Conservation (phyloP, 2,113 vertebrate species). For the Mohoua ochrocephala region DNA sequence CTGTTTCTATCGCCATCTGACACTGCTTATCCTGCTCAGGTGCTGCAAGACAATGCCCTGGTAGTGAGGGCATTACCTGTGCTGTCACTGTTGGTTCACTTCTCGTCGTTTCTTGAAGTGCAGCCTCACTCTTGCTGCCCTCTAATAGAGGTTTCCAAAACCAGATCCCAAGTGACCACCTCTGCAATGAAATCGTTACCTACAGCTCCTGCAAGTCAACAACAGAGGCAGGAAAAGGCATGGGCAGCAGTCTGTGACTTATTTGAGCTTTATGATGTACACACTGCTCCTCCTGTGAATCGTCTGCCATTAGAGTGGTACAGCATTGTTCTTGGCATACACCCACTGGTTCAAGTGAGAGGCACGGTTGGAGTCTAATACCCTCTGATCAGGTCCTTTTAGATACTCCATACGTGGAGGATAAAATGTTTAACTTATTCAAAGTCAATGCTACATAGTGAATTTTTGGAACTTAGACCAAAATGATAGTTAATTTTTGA, state of each 20-base stretch:
- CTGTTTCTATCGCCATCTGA: rapidly evolving
- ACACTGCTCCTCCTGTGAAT: neutral
- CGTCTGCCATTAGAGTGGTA: neutral
- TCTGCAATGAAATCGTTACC: neutral
- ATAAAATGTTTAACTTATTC: neutral
- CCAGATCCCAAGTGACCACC: neutral
- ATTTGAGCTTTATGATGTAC: neutral
- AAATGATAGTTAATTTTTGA: neutral
- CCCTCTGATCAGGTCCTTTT: neutral
- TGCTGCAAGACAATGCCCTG: neutral
- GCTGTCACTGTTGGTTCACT: neutral
- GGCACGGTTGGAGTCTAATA: neutral
- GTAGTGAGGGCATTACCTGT: neutral
- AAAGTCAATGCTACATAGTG: neutral
- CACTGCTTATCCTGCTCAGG: neutral
- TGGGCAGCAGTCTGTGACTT: neutral
- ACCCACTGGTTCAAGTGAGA: neutral
- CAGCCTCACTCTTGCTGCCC: neutral
- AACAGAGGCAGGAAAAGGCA: neutral
- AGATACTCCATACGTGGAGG: neutral
- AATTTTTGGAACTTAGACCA: neutral
- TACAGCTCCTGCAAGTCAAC: neutral
- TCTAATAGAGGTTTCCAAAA: neutral
- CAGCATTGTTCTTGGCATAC: neutral
- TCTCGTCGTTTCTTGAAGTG: neutral